Conservation (phyloP, 2,888 invertebrate species). For the Willowsia nigromaculata region DNA sequence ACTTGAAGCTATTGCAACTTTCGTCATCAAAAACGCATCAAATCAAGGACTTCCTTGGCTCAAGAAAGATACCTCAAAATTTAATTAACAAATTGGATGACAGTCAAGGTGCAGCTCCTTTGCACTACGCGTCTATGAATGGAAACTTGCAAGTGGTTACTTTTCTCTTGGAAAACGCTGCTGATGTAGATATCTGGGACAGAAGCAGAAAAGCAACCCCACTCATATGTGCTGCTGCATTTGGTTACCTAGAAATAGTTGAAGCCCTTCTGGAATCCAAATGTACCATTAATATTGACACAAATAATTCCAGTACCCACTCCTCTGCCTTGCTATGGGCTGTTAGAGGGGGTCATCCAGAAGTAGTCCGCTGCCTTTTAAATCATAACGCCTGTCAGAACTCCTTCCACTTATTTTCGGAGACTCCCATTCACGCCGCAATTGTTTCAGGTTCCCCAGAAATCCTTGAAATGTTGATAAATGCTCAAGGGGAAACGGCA, state of each 20-base stretch:
- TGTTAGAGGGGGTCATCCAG: slow-evolving; percentile 87
- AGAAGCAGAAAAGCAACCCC: slow-evolving; percentile 61
- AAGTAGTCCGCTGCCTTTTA: slow-evolving; percentile 87
- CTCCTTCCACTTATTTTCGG: too few species aligned
- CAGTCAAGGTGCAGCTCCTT: not conserved
- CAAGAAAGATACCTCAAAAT: not conserved
- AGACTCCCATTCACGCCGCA: slow-evolving; percentile 85
- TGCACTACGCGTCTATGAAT: slow-evolving; percentile 46
- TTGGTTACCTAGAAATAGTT: slow-evolving; percentile 53
- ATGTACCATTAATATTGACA: slow-evolving; percentile 62
- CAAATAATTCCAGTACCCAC: not conserved
- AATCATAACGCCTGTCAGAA: slow-evolving; percentile 81
- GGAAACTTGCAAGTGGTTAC: not conserved
- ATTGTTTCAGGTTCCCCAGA: slow-evolving; percentile 87
- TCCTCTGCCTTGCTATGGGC: slow-evolving; percentile 91
- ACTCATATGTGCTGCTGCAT: slow-evolving; percentile 66
- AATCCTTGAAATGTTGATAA: slow-evolving; percentile 81
- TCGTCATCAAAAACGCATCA: not conserved
- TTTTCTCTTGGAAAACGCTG: slow-evolving; percentile 54
- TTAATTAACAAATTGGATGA: slow-evolving; percentile 29
- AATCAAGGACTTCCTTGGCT: not conserved
- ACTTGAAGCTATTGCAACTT: not conserved
- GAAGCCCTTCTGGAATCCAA: slow-evolving; percentile 46
- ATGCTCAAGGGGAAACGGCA: not conserved
- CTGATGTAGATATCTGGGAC: slow-evolving; percentile 60